phyloP scores from a whole-genome alignment of 2,888 invertebrate species.

The Hirtodrosophila cameraria region DNA sequence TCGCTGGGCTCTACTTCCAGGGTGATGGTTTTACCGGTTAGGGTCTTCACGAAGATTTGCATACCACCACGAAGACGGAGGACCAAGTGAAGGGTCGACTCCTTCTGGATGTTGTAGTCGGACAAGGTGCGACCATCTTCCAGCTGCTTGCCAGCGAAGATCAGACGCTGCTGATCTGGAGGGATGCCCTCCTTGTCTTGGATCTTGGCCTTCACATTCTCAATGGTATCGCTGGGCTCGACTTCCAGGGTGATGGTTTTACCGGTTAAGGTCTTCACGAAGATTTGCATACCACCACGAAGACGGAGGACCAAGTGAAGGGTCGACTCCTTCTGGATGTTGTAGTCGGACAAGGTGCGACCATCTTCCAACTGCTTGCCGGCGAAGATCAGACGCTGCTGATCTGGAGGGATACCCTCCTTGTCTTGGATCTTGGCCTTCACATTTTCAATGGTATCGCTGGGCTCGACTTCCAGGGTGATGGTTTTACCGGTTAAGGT shows the following conservation, averaged over 20 bases:
- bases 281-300: slow-evolving; percentile 88
- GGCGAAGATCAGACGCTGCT: slow-evolving; percentile 80
- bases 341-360: slow-evolving; percentile 90
- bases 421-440: slow-evolving; percentile 81
- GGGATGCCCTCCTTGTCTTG: slow-evolving; percentile 79
- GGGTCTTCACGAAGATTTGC: slow-evolving; percentile 73
- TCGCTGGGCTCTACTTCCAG: slow-evolving; percentile 67
- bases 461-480: slow-evolving; percentile 77
- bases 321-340: slow-evolving; percentile 78
- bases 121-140: slow-evolving; percentile 94
- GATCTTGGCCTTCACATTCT: slow-evolving; percentile 77
- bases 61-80: slow-evolving; percentile 96
- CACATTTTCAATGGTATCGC: slow-evolving; percentile 78
- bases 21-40: slow-evolving; percentile 73
- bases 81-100: slow-evolving; percentile 86
- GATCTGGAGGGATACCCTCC: slow-evolving; percentile 81
- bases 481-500: slow-evolving; percentile 80
- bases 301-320: slow-evolving; percentile 91
- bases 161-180: slow-evolving; percentile 78
- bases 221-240: slow-evolving; percentile 71
- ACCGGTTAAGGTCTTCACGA: slow-evolving; percentile 75
- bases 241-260: slow-evolving; percentile 77
- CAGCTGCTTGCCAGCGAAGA: slow-evolving; percentile 76
- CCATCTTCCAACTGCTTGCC: slow-evolving; percentile 89
- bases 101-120: slow-evolving; percentile 85